These are phyloP conservation scores for Drosophila dunni DNA, from an alignment of 1,140 invertebrate genomes.

Conservation along the genomic window DNA sequence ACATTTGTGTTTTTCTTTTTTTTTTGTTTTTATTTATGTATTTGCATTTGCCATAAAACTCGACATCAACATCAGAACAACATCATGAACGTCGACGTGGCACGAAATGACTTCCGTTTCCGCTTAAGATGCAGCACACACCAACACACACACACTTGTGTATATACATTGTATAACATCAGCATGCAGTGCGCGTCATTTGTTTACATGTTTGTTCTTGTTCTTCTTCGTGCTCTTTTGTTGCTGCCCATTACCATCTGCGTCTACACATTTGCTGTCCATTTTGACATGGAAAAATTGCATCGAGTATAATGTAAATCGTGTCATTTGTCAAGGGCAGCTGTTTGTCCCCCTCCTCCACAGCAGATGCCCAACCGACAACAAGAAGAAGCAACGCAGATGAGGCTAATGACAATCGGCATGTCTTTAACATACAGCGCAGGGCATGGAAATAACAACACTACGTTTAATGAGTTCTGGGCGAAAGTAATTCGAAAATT, in stretches of 20 bases:
- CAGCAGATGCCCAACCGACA: conserved; percentile 13
- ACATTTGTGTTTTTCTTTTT: conserved; percentile 8
- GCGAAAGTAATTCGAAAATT: conserved; percentile 72
- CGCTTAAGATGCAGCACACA: conserved; percentile 72
- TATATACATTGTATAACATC: conserved; percentile 34
- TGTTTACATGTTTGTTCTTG: conserved; percentile 57
- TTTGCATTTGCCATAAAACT: conserved; percentile 77
- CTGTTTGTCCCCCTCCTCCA: conserved; percentile 53
- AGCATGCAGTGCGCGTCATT: conserved; percentile 66
- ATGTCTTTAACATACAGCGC: conserved; percentile 24
- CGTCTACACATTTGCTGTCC: conserved; percentile 62
- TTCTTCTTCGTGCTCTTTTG: conserved; percentile 25
- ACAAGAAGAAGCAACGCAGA: conserved; percentile 6
- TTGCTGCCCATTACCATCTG: conserved; percentile 48
- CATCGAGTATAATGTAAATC: conserved; percentile 82
- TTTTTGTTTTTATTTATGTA: conserved; percentile 67
- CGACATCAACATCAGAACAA: conserved; percentile 42
- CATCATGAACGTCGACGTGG: conserved; percentile 69
- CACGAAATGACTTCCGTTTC: conserved; percentile 80
- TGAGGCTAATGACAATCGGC: conserved; percentile 73
- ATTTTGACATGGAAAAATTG: conserved; percentile 80
- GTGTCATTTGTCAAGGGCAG: conserved; percentile 83
- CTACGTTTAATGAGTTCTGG: conserved; percentile 69
- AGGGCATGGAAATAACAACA: not conserved
- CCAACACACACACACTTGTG: conserved; percentile 20